Evolutionary conservation across 2,797 vertebrate species (phyloP).

Genomic region (Eospalax fontanierii): DNA sequence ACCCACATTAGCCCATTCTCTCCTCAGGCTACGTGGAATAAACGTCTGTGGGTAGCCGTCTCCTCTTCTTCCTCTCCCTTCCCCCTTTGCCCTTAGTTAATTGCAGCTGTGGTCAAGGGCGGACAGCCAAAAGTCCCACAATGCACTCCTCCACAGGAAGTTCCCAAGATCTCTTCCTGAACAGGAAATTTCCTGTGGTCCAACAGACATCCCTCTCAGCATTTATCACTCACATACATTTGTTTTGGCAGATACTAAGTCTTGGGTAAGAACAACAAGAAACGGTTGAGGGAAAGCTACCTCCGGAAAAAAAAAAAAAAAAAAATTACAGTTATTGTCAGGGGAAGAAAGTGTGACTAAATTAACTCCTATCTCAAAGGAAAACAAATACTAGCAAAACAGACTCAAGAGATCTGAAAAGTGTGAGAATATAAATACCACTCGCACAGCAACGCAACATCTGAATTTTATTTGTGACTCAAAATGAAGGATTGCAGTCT

Average conservation of each 20-base stretch:
- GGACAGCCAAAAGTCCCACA: constrained; percentile 93
- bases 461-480: constrained; percentile 7
- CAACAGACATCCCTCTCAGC: constrained; percentile 91
- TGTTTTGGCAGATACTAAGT: constrained; percentile 90
- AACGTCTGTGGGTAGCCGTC: constrained; percentile 80
- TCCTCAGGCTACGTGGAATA: constrained; percentile 61
- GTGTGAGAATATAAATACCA: neutral
- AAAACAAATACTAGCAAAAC: constrained; percentile 76
- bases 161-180: constrained; percentile 94
- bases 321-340: constrained; percentile 76
- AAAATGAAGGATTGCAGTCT: neutral
- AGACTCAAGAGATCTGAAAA: constrained; percentile 29
- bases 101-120: constrained; percentile 90
- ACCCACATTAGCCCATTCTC: constrained; percentile 52
- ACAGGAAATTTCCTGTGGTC: constrained; percentile 97
- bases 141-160: constrained; percentile 94
- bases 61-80: constrained; percentile 79
- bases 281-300: constrained; percentile 85
- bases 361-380: constrained; percentile 79
- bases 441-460: neutral
- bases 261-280: constrained; percentile 89
- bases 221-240: constrained; percentile 91
- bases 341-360: constrained; percentile 79
- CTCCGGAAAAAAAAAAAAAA: neutral
- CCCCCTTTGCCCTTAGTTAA: constrained; percentile 81